Percentiles rank a stretch among this genome's conserved stretches.
phyloP scores from a whole-genome alignment of 2,113 vertebrate genomes.

The Pedionomus torquatus region DNA sequence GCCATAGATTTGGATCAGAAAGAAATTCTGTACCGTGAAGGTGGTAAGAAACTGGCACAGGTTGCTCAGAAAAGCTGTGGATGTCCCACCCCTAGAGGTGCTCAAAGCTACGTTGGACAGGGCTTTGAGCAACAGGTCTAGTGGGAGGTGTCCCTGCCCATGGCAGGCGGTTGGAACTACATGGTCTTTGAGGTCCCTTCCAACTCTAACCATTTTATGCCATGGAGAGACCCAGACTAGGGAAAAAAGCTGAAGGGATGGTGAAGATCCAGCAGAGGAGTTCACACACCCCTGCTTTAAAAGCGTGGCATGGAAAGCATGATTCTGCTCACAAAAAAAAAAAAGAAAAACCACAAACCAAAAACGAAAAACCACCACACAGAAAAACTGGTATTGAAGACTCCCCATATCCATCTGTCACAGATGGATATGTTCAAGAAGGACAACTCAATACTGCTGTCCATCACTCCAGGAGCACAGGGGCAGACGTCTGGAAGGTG shows the following conservation, averaged over 20 bases:
- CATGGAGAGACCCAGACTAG: not conserved
- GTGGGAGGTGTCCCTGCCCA: not conserved
- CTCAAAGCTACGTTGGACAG: not conserved
- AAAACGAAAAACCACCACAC: too few species aligned
- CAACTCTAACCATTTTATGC: not conserved
- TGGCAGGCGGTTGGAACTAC: not conserved
- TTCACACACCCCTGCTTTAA: not conserved
- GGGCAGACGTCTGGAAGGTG: not conserved
- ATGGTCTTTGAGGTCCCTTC: not conserved
- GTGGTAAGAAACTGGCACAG: not conserved
- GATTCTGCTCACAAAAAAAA: not conserved
- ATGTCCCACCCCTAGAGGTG: not conserved
- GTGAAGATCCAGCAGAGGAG: not conserved
- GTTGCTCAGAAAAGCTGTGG: not conserved
- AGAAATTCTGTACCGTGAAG: not conserved
- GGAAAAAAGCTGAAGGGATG: not conserved
- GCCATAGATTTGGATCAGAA: not conserved
- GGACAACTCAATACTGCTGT: slow-evolving; percentile 5
- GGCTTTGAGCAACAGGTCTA: not conserved
- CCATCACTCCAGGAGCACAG: not conserved
- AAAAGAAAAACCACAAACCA: too few species aligned
- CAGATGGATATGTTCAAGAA: not conserved
- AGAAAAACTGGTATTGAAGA: not conserved
- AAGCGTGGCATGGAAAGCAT: not conserved
- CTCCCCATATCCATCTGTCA: not conserved